Evolutionary conservation across 2,888 invertebrate species (phyloP), one percentile per base, ranked within the genome.

Genomic region (Rhingia campestris): DNA sequence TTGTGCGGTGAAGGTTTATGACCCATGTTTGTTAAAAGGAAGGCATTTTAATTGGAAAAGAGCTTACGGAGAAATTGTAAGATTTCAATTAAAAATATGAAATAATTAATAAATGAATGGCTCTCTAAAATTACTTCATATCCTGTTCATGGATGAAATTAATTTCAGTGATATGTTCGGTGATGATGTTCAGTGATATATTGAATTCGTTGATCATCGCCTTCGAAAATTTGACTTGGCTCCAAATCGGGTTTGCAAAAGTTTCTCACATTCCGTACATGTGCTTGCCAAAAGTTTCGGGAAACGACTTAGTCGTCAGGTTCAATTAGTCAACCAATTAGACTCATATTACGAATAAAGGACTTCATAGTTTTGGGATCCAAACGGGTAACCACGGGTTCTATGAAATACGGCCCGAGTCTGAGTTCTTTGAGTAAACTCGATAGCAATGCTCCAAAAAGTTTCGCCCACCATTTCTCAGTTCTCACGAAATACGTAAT

Each of bases 391-490:
- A 99, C 95, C 0, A 99, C 95, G 0, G 99, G 99, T 90, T 99
- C 98, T 81, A 99, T 95, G 92, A 99, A 99, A 91, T 98, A 99
- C 0, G 99, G 98, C 0, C 99, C 99, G 91, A 99, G 99, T 85
- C 99, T 95, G 90, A 94, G 96, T 91, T 99, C 99, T 88, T 99
- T 99, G 61, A 99, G 92, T 89, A 99, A 93, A 92, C 98, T 99
- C 0, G 98, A 98, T 1, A 99, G 93, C 96, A 99, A 97, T 0
- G 97, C 95, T 4, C 96, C 94, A 90, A 99, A 97, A 41, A 97
- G 97, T 91, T 97, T 95, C 0, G 99, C 99, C 99, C 80, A 94
- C 94, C 92, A 99, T 98, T 88, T 94, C 93, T 87, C 99, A 94
- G 90, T 97, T 98, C 92, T 98, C 99, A 90, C 96, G 95, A 63